phyloP scores from a whole-genome alignment of 2,113 vertebrate genomes.

The Austrofundulus limnaeus region DNA sequence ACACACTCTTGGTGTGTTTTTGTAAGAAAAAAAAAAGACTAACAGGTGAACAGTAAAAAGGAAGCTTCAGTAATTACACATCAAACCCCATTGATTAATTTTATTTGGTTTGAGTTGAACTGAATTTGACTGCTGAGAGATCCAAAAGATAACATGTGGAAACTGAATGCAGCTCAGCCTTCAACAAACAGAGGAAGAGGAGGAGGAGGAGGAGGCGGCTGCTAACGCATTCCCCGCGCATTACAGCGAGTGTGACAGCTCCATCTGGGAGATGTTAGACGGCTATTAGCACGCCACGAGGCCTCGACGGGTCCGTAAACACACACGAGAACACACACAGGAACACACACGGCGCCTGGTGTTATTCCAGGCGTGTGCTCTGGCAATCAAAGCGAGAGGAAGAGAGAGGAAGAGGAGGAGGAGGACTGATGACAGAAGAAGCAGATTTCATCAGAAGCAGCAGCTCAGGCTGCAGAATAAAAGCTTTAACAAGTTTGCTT shows the following conservation, averaged over 20 bases:
- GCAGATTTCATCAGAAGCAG: conserved; percentile 16
- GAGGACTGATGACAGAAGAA: conserved; percentile 10
- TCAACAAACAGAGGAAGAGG: conserved; percentile 27
- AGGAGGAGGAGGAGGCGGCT: conserved; percentile 17
- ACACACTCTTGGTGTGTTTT: too few species aligned
- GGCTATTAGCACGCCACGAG: conserved; percentile 53
- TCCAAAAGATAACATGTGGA: conserved; percentile 16
- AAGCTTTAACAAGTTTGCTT: background rate
- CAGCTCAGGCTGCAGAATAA: conserved; percentile 16
- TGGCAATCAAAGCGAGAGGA: conserved; percentile 21
- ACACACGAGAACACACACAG: conserved; percentile 1
- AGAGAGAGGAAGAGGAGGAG: conserved; percentile 17
- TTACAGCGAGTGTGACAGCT: conserved; percentile 43
- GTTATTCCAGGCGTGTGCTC: conserved; percentile 21
- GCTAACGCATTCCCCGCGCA: conserved; percentile 40
- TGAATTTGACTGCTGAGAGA: conserved; percentile 1
- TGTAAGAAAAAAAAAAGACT: too few species aligned
- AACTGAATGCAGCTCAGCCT: conserved; percentile 3
- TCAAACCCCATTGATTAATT: background rate
- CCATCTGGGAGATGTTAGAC: conserved; percentile 64
- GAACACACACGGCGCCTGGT: conserved; percentile 16
- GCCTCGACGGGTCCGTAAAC: conserved; percentile 22
- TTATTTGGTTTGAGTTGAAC: conserved; percentile 7
- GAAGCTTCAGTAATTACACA: too few species aligned
- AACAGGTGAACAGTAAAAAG: too few species aligned